A percentile compares a stretch with the other conserved stretches of the same genome.
These are phyloP conservation scores for Pelodiscus sinensis DNA, from an alignment of 2,113 vertebrate genomes.

Conservation along the genomic window DNA sequence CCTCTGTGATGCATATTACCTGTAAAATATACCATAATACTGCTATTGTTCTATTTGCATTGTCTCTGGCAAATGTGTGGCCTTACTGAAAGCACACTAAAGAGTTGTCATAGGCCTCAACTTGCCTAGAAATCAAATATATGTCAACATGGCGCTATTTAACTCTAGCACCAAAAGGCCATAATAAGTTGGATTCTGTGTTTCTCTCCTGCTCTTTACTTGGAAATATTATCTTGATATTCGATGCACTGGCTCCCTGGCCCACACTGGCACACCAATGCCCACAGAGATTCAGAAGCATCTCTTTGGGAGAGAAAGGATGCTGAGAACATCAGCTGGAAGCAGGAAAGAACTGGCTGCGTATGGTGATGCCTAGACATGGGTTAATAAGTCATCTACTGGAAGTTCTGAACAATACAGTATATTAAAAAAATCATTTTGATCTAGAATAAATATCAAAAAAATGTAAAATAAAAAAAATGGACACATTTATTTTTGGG, in stretches of 20 bases:
- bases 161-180: not conserved
- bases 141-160: not conserved
- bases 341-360: not conserved
- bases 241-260: not conserved
- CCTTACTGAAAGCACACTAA: not conserved
- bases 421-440: not conserved
- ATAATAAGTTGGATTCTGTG: not conserved
- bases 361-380: not conserved
- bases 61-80: not conserved
- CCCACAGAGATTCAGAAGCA: not conserved
- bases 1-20: not conserved
- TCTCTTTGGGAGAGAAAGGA: not conserved
- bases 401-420: not conserved
- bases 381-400: not conserved
- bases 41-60: not conserved
- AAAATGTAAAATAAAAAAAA: not conserved
- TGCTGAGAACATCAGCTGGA: not conserved
- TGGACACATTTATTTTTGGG: not conserved
- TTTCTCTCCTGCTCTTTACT: not conserved
- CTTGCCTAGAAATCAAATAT: not conserved
- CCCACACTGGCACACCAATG: not conserved
- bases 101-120: not conserved
- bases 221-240: too few relatives aligned
- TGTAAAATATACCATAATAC: not conserved
- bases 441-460: not conserved